These are phyloP conservation scores for Drosophila equinoxialis DNA, from an alignment of 1,140 invertebrate species.

Conservation along the genomic window DNA sequence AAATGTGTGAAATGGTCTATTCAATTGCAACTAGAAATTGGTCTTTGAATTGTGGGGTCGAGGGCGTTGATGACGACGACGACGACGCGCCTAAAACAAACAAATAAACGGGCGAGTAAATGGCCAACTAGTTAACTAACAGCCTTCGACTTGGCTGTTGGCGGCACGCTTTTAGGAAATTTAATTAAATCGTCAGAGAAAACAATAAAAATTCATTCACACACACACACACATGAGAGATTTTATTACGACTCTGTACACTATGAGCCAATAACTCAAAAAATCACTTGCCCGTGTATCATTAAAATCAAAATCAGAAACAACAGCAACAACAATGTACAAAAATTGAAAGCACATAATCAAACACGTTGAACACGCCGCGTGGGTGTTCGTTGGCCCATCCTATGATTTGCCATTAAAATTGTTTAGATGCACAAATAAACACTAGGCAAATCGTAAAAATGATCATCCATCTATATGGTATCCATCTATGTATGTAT, in stretches of 20 bases:
- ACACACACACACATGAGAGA: conserved; percentile 14
- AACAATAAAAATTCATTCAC: conserved; percentile 61
- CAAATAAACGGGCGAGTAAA: conserved; percentile 74
- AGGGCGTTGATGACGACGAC: conserved; percentile 30
- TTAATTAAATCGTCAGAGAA: conserved; percentile 73
- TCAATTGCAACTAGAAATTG: conserved; percentile 46
- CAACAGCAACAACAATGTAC: not conserved
- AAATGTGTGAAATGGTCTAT: conserved; percentile 63
- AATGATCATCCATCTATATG: not conserved
- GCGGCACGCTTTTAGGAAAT: conserved; percentile 71
- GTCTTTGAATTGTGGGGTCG: conserved; percentile 13
- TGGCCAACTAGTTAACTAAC: conserved; percentile 69
- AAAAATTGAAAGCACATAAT: conserved; percentile 20
- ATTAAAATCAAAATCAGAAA: conserved; percentile 71
- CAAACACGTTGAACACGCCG: conserved; percentile 50
- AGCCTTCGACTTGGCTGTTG: conserved; percentile 45
- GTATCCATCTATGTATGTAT: not conserved
- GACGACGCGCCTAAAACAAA: conserved; percentile 78
- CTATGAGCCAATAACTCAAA: conserved; percentile 72
- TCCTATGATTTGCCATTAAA: conserved; percentile 68
- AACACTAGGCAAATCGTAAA: conserved; percentile 53
- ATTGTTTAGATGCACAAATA: conserved; percentile 78
- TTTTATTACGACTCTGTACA: conserved; percentile 68
- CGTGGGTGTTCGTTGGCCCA: conserved; percentile 43
- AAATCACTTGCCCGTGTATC: conserved; percentile 75